Evolutionary conservation across 2,888 invertebrate genomes (phyloP), one percentile per base, ranked within the genome.

Genomic region (Chrysolina oricalcia): DNA sequence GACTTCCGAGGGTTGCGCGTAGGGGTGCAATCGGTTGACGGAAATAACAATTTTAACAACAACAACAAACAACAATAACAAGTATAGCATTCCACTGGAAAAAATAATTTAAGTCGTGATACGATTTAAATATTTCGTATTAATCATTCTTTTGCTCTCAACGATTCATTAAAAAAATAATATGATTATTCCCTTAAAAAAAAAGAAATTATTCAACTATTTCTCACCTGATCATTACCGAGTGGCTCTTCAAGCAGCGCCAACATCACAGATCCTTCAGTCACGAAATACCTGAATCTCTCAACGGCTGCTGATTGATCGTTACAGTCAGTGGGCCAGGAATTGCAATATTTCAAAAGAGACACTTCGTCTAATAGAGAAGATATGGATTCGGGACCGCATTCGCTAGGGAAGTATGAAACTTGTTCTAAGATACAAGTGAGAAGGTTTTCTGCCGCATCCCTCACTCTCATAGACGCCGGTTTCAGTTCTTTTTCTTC

Each of bases 401-500:
- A 95, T 72, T 96, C 95, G 78, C 94, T 94, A 0, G 96, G 95
- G 84, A 96, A 96, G 84, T 94, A 95, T 0, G 96, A 96, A 50
- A 95, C 94, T 90, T 97, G 97, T 88, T 98, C 97, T 75, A 98
- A 91, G 81, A 98, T 96, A 75, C 95, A 93, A 81, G 97, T 96
- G 8, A 99, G 91, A 50, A 99, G 90, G 79, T 96, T 96, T 89
- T 99, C 99, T 0, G 99, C 99, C 0, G 99, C 98, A 89, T 99
- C 99, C 75, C 98, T 93, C 0, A 99, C 99, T 81, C 99, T 91
- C 95, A 98, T 96, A 0, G 99, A 99, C 0, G 97, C 98, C 0
- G 99, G 98, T 87, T 98, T 98, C 76, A 98, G 88, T 88, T 97
- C 97, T 87, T 99, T 99, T 81, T 98, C 97, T 81, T 97, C 97